These are phyloP conservation scores for Nebria ingens DNA, from an alignment of 1,140 invertebrate genomes.

Conservation along the genomic window DNA sequence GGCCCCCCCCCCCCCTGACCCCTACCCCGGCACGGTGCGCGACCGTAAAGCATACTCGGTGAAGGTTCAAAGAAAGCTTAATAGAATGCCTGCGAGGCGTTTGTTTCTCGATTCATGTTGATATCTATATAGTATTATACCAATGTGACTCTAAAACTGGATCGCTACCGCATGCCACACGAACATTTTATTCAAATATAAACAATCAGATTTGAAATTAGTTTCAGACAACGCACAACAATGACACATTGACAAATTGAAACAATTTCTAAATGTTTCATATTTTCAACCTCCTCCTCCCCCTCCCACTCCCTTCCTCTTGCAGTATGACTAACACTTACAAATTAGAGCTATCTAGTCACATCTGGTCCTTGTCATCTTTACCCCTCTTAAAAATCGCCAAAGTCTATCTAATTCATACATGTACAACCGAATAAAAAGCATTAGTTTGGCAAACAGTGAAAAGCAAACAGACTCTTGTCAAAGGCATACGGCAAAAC, in stretches of 20 bases:
- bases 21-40: background rate
- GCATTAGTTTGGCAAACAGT: constrained; percentile 11
- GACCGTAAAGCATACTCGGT: background rate
- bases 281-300: too few relatives aligned
- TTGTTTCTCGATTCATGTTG: constrained; percentile 3
- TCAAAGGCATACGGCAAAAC: too few relatives aligned
- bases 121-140: constrained; percentile 8
- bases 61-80: constrained; percentile 4
- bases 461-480: constrained; percentile 9
- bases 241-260: too few relatives aligned
- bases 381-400: too few relatives aligned
- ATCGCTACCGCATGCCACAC: background rate
- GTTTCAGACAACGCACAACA: too few relatives aligned
- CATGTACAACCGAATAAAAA: constrained; percentile 4
- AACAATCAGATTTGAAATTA: too few relatives aligned
- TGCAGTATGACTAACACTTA: background rate
- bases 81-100: constrained; percentile 1
- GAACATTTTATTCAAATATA: background rate
- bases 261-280: too few relatives aligned
- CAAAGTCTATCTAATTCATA: too few relatives aligned
- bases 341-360: background rate
- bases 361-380: too few relatives aligned
- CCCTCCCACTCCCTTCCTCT: too few relatives aligned
- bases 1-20: background rate
- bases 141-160: too few relatives aligned